Percentiles rank a stretch among this genome's conserved stretches.
These are phyloP conservation scores for Philantomba maxwellii DNA, from an alignment of 2,113 vertebrate genomes.

Conservation along the genomic window DNA sequence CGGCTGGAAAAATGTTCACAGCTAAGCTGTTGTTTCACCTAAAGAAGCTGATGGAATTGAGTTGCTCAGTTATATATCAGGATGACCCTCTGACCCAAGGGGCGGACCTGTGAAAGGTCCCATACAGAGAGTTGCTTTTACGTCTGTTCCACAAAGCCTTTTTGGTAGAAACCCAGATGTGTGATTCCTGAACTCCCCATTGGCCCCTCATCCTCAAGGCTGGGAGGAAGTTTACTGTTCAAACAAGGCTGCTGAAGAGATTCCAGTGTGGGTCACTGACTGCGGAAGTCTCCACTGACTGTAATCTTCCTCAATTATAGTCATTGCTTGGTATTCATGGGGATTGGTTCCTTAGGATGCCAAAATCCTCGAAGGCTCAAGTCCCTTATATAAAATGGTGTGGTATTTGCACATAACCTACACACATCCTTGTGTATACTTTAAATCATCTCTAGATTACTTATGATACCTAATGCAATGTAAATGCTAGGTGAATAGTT, in stretches of 20 bases:
- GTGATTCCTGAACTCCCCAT: constrained; percentile 80
- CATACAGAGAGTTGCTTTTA: constrained; percentile 35
- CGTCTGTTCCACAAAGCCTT: constrained; percentile 76
- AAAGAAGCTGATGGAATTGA: constrained; percentile 80
- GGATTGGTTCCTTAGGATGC: neutral
- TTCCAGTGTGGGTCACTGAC: constrained; percentile 84
- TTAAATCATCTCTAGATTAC: neutral
- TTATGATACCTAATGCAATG: neutral
- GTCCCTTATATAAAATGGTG: neutral
- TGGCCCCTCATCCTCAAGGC: constrained; percentile 86
- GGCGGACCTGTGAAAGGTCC: constrained; percentile 47
- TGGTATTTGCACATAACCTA: neutral
- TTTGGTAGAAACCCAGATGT: constrained; percentile 89
- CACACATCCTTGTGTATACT: neutral
- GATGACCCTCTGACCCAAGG: constrained; percentile 79
- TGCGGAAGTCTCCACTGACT: constrained; percentile 78
- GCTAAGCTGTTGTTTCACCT: constrained; percentile 84
- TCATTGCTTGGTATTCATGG: neutral
- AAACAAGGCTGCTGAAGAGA: constrained; percentile 85
- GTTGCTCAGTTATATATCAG: constrained; percentile 78
- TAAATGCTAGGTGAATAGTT: neutral
- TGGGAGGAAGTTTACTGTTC: constrained; percentile 84
- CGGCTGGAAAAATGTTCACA: constrained; percentile 87
- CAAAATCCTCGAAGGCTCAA: neutral
- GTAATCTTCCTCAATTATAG: constrained; percentile 77